Evolutionary conservation across 2,113 vertebrate genomes (phyloP), one percentile per base, ranked within the genome.

Genomic region (Origma solitaria): DNA sequence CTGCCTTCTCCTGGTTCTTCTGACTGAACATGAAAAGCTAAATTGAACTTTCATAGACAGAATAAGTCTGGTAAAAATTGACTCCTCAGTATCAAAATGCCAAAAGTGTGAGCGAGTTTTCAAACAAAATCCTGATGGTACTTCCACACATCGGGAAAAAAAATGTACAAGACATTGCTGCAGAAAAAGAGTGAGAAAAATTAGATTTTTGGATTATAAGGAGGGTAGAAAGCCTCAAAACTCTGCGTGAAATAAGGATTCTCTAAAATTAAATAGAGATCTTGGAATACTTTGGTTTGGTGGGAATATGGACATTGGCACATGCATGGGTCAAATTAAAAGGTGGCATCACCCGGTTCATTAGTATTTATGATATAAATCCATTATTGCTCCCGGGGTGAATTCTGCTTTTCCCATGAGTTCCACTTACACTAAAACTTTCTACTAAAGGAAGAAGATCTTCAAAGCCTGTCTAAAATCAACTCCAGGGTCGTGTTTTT

Each of bases 401-500:
- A 77, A 65, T 85, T 76, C 57, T 37, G 15, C n/a, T 68, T 82
- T 70, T 86, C 54, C 37, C 14, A 7, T 2, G 23, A 45, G 6
- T 83, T 82, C 50, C 58, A 18, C 24, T 90, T 42, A 9, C 16
- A 10, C 12, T 62, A 16, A 64, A 81, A 14, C 21, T 54, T 70
- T 28, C 51, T 88, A 0, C 14, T 28, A 31, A 68, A 69, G n/a
- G 47, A 56, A 54, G 7, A 1, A 16, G 16, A 33, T 27, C 35
- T 60, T 9, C 44, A 0, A 2, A 21, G 12, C 30, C 28, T 3
- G 3, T 16, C 62, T 57, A 17, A 80, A 88, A 70, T n/a, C 53
- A 45, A n/a, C 27, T 45, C 57, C 1, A 0, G 24, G 25, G 21
- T 23, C 0, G 0, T 35, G 42, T 20, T 80, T 92, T 77, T 3